Evolutionary conservation across 2,797 vertebrate genomes (phyloP), one percentile per base, ranked within the genome.

Genomic region (Cossypha dichroa): DNA sequence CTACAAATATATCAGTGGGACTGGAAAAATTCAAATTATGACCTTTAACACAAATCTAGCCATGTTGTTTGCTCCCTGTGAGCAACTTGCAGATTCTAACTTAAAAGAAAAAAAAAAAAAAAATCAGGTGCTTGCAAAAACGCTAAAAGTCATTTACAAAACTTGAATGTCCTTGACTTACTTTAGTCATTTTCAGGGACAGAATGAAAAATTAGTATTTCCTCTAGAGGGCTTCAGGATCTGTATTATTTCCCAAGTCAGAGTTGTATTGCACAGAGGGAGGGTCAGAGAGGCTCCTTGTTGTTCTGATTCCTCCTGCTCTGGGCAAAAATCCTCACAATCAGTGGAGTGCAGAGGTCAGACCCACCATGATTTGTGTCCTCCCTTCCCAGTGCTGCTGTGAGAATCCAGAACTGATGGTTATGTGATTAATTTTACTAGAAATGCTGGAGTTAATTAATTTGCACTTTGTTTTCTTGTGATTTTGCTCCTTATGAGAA

Each of bases 221-320:
- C 94, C 92, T 96, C 80, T 94, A 93, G 90, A 95, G 92, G 90
- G 90, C 94, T 96, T 86, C 95, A 84, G 77, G 86, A 62, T 84
- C 83, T 95, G 8, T 31, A 43, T 49, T 68, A 86, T 69, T 93
- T 36, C 69, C 75, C 49, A 72, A 91, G 80, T 29, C 66, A 56
- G 40, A 64, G 48, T 36, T 52, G 4, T 2, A 29, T 2, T 77
- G 81, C 76, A 25, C 36, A 45, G 6, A 91, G 77, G 10, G 45
- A 54, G 60, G 67, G 49, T 38, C 83, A 89, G 46, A 62, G 66
- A 85, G 28, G 43, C 82, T 85, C 43, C 45, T 15, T 52, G 68
- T 7, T 88, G 33, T 17, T 83, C 76, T 49, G n/a, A 45, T n/a
- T 38, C n/a, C 49, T 64, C 33, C 63, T 58, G 36, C 34, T 93